Base-by-base conservation (phyloP, 53 echinoderm and acorn worm species). In the Echinarachnius parma region DNA sequence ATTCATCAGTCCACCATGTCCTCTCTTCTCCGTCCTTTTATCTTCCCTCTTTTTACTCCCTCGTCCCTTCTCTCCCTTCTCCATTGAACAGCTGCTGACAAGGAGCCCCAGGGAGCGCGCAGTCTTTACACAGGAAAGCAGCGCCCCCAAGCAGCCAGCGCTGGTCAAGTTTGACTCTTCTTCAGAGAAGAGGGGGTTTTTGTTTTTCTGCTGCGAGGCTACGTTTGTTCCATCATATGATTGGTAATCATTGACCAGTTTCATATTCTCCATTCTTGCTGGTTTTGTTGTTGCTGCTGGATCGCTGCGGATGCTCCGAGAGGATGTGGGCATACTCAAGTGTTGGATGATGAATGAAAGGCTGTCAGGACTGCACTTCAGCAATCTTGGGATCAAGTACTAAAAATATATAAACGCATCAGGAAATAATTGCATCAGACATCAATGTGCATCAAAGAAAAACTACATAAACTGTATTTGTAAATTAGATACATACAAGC, bases 81-180 rank as follows among this genome's bases (percentile, higher is more conserved):
- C 31, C 13, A n/a, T n/a, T 19, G 4, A 0, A 16, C 37, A 39
- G 3, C 34, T 33, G 26, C 53, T 37, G 28, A 4, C 31, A 26
- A 92, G 75, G 4, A 88, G 48, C 3, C 92, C 92, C 44, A 78
- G 66, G 15, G 81, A 35, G 37, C 89, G 83, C 4, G 87, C 84
- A 4, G 75, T 86, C 78, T 94, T 94, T 3, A 94, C 84, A 75
- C 94, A 89, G 0, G 85, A 90, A 49, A 90, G 64, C 28, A 90
- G 77, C 14, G 84, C 84, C 48, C 86, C 86, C 4, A 94, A 81
- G 42, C 72, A 62, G 15, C 80, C 86, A 34, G 69, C 65, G 28
- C 76, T 56, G 15, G 65, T 20, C 31, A 67, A 37, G n/a, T 75
- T 20, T 0, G 63, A 59, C 39, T 11, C 39, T 37, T 11, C 3